Evolutionary conservation across 2,797 vertebrate genomes (phyloP).

Genomic region (Eulemur mongoz): DNA sequence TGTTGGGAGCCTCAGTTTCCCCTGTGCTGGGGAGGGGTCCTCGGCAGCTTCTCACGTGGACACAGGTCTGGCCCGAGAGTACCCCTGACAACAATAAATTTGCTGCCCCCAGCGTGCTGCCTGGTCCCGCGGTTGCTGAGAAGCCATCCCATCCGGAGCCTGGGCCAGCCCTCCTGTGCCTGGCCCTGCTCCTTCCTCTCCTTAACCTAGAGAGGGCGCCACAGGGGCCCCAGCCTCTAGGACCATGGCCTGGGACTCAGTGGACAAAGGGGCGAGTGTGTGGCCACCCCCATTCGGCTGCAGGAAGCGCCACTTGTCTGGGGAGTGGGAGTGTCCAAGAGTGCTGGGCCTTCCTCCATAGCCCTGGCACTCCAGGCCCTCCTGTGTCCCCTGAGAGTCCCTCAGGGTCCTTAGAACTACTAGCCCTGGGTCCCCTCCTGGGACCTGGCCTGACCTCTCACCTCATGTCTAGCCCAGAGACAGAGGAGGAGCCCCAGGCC

Average conservation of each 20-base stretch:
- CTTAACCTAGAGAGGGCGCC: not conserved
- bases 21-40: rapidly evolving
- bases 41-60: too few relatives aligned
- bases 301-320: constrained; percentile 48
- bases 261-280: constrained; percentile 41
- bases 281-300: not conserved
- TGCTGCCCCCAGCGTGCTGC: rapidly evolving
- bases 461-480: not conserved
- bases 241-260: not conserved
- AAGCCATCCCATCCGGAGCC: rapidly evolving
- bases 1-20: not conserved
- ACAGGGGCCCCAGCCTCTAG: not conserved
- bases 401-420: not conserved
- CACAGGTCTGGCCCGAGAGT: rapidly evolving
- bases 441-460: not conserved
- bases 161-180: rapidly evolving
- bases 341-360: not conserved
- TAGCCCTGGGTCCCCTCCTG: not conserved
- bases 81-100: not conserved
- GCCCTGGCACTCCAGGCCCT: not conserved
- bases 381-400: not conserved
- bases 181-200: not conserved
- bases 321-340: too few relatives aligned
- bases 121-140: not conserved
- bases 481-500: not conserved